Evolutionary conservation across 2,888 invertebrate genomes (phyloP), one percentile per base, ranked within the genome.

Genomic region (Unio pictorum): DNA sequence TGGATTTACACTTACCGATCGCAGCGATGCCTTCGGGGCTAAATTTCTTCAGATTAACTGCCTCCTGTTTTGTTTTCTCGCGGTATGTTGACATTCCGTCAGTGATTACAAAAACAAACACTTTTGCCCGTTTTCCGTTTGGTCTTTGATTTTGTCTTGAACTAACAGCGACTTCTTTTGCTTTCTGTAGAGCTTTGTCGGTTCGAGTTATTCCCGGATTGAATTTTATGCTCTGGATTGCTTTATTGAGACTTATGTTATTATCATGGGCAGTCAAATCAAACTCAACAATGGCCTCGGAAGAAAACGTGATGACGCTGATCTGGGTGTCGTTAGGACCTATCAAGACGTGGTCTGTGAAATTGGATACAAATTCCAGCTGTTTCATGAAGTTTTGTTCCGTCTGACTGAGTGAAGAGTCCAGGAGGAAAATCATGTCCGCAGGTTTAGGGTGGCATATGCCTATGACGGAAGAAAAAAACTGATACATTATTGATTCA

Each of bases 371-470:
- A 66, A 72, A 72, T 17, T 72, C 66, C 8, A 72, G 62, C 26
- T 72, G 68, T 23, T 65, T 60, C 20, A 62, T 30, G 59, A 72
- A 72, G 26, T 73, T 28, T 26, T 64, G 18, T 55, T 73, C 64
- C 11, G 72, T 64, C 64, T 64, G 63, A 59, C 72, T 73, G 17
- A 73, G 15, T 5, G 72, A 73, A 3, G 72, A 69, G 61, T 73
- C 72, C 23, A 73, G 57, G 2, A 73, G 64, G 34, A 73, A 68
- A 3, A 73, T 64, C 15, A 69, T 64, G 30, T 73, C 72, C 8
- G 72, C 72, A 15, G 72, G 72, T 8, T 63, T 58, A 4, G 68
- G 66, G 23, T 69, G 69, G 28, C 72, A 73, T n/a, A 66, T 64
- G 23, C 61, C 72, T 66, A 56, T 62, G 8, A 64, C 30, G 17